Evolutionary conservation across 2,113 vertebrate genomes (phyloP), one percentile per base, ranked within the genome.

Genomic region (Corythoichthys haematopterus): DNA sequence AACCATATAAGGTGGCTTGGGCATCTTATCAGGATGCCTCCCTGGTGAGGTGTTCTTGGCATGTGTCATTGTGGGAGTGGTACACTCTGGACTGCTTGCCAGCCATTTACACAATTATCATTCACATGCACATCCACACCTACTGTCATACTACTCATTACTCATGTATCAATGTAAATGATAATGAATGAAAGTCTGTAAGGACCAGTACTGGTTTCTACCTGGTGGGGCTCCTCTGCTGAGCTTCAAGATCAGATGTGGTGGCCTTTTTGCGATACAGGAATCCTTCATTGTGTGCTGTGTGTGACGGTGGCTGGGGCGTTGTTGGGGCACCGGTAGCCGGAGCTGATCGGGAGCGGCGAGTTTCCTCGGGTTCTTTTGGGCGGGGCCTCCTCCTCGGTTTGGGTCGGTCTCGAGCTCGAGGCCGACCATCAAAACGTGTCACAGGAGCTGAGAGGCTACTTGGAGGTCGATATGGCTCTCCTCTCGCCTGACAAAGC

Each of bases 221-320:
- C 95, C 95, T 95, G 80, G 95, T 96, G 68, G 95, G 93, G 40
- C 93, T 94, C 76, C 93, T 95, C 84, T 96, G 94, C 70, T 92
- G 92, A 66, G 88, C 91, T 57, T 96, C 95, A 16, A 95, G 88
- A 85, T 96, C 94, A 47, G 84, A 81, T 40, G 53, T 80, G 66
- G 85, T 87, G 65, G 82, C 87, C 69, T 93, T 94, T 88, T 96
- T 97, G 79, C 95, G 92, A 82, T 95, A 92, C 68, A 97, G 93
- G 90, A 92, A 94, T 66, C 95, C 95, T 88, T 96, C 95, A 2
- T 93, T 93, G 2, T 94, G 91, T 78, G 93, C 87, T 0, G 93
- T 94, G 79, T 96, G 94, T 37, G 91, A 90, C 69, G 94, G 94
- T 0, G 92, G 92, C 57, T 94, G 94, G 0, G 92, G 91, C 1